phyloP scores from a whole-genome alignment of 1,140 invertebrate species.

The Apis dorsata region DNA sequence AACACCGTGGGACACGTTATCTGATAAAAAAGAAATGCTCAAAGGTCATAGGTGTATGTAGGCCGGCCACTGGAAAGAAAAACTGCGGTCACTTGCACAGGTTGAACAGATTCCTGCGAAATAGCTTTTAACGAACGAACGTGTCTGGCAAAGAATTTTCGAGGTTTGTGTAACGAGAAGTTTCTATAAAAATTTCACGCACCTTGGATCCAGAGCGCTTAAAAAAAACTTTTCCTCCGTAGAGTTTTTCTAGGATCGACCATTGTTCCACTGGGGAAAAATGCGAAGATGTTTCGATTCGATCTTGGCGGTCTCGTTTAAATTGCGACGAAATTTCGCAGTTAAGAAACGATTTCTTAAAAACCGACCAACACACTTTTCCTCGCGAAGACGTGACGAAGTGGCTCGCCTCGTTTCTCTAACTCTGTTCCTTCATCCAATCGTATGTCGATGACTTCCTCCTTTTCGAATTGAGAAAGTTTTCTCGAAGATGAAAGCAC shows the following conservation, averaged over 20 bases:
- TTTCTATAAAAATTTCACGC: neutral
- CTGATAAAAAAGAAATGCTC: neutral
- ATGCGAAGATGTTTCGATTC: neutral
- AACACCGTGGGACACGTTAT: neutral
- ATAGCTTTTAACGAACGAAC: neutral
- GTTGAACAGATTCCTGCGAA: neutral
- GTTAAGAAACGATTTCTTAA: neutral
- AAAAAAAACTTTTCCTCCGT: neutral
- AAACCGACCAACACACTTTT: neutral
- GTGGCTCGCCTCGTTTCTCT: neutral
- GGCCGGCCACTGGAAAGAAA: neutral
- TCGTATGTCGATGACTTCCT: too few relatives aligned
- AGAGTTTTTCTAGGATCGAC: neutral
- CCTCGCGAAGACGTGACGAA: neutral
- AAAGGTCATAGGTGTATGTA: constrained; percentile 15
- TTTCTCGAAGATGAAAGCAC: too few relatives aligned
- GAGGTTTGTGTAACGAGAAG: neutral
- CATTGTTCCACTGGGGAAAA: fast-evolving
- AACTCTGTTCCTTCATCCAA: neutral
- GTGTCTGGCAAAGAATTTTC: neutral
- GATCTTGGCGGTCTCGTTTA: too few relatives aligned
- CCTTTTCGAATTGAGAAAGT: too few relatives aligned
- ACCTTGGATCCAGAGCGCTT: neutral
- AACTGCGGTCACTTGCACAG: neutral
- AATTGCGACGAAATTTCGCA: neutral